These are phyloP conservation scores for Toxotes chatareus DNA, from an alignment of 2,113 vertebrate genomes.

Conservation along the genomic window DNA sequence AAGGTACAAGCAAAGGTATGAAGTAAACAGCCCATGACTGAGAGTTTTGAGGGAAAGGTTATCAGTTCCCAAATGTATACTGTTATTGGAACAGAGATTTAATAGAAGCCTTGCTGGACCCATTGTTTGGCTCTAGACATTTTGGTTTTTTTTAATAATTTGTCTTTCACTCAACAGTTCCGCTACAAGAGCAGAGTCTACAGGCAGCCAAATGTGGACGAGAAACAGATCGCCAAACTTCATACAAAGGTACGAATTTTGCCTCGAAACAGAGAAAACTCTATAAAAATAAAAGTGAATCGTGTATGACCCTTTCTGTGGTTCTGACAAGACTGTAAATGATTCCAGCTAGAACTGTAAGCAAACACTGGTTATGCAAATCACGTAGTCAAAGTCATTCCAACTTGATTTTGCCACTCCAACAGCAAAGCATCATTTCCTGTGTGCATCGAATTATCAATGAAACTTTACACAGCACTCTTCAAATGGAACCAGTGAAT, in stretches of 20 bases:
- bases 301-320: too few relatives aligned
- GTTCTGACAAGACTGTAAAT: too few relatives aligned
- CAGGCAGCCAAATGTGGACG: constrained; percentile 82
- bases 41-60: constrained; percentile 1
- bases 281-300: too few relatives aligned
- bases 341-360: neutral
- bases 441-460: neutral
- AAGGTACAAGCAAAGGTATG: neutral
- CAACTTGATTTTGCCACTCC: neutral
- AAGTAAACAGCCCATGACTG: neutral
- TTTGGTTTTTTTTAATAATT: neutral
- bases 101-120: neutral
- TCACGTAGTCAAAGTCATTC: neutral
- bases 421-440: neutral
- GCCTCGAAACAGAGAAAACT: too few relatives aligned
- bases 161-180: constrained; percentile 77
- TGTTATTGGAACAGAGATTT: neutral
- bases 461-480: neutral
- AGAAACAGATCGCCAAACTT: constrained; percentile 87
- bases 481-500: neutral
- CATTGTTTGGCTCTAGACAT: neutral
- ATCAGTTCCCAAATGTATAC: neutral
- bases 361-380: neutral
- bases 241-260: constrained; percentile 83
- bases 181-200: constrained; percentile 88